Evolutionary conservation across 2,113 vertebrate genomes (phyloP).

Genomic region (Heptranchias perlo): DNA sequence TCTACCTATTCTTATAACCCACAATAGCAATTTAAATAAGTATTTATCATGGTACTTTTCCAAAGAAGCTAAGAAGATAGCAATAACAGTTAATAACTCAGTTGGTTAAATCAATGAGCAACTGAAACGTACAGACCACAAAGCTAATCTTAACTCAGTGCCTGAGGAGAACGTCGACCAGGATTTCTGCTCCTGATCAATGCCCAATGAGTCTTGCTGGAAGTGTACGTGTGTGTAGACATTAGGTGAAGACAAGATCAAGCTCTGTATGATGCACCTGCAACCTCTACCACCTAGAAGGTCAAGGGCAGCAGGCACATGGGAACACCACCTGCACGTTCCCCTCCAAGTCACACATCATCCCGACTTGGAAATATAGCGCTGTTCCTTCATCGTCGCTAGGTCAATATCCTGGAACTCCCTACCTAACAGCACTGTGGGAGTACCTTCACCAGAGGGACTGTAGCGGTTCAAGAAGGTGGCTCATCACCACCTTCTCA

Average conservation of each 20-base stretch:
- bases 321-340: too few relatives aligned
- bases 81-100: not conserved
- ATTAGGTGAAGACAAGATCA: not conserved
- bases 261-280: not conserved
- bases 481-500: too few relatives aligned
- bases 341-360: too few relatives aligned
- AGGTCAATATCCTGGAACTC: too few relatives aligned
- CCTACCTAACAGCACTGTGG: too few relatives aligned
- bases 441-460: too few relatives aligned
- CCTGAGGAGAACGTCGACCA: not conserved
- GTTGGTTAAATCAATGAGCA: not conserved
- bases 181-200: not conserved
- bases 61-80: not conserved
- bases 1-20: not conserved
- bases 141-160: not conserved
- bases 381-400: too few relatives aligned
- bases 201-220: not conserved
- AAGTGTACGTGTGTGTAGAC: not conserved
- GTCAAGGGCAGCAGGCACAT: too few relatives aligned
- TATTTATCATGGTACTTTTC: not conserved
- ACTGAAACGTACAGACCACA: not conserved
- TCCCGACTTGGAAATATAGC: too few relatives aligned
- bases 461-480: too few relatives aligned
- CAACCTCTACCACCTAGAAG: too few relatives aligned
- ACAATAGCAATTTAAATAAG: not conserved